Base-by-base conservation (phyloP, 1,140 invertebrate species). In the Leptinotarsa defecta region DNA sequence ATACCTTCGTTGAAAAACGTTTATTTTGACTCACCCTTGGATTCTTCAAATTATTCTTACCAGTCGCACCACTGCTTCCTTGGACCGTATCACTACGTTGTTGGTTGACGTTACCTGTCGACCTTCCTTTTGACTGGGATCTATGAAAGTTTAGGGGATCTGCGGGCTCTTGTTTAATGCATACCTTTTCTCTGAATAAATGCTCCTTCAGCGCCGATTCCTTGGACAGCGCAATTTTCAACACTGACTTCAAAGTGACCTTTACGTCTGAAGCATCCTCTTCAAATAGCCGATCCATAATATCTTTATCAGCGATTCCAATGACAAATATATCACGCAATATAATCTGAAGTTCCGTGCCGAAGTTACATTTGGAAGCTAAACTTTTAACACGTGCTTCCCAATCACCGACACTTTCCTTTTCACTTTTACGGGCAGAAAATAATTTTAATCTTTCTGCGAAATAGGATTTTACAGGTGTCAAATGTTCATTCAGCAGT, bases 151-250 rank as follows among this genome's bases (percentile, higher is more conserved):
- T 27, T 27, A 27, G 24, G 24, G 24, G 24, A 27, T 27, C 24
- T 5, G 24, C 17, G 49, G 17, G 13, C 17, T n/a, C 17, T 6
- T 17, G 13, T 27, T 34, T 22, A 34, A 17, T 27, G n/a, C 64
- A 22, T 22, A 67, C 5, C 64, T 67, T 67, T 67, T 22, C 24
- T 27, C n/a, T 67, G 5, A 24, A n/a, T 67, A 17, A 27, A 22
- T 24, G 64, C 22, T 67, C 64, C n/a, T 67, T 67, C 20, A 67
- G 24, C 17, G 64, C 20, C 34, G 64, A 75, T 63, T 75, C 68
- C 74, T 74, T 74, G 17, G 74, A n/a, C n/a, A 67, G 22, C 17
- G 65, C 67, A 4, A 74, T 57, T 69, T 74, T 74, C 20, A 74
- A 22, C 48, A 74, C 19, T 68, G 65, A 68, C 17, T 43, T 19